A percentile compares a stretch with the other conserved stretches of the same genome.
Conservation (phyloP, 2,888 invertebrate species). For the Philhelius pedissequus region DNA sequence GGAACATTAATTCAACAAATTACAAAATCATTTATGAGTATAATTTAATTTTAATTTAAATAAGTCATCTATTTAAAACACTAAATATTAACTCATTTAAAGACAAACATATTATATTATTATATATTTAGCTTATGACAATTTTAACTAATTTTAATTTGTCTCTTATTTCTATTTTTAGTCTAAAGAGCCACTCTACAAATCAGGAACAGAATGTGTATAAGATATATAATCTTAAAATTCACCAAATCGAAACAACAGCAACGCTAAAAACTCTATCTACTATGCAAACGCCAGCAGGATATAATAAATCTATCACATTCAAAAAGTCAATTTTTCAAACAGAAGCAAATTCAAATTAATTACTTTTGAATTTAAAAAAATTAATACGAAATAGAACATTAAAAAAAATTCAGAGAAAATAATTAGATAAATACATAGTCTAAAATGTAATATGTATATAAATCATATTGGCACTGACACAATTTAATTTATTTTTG, state of each 20-base stretch:
- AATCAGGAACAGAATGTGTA: slow-evolving; percentile 89
- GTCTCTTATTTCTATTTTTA: slow-evolving; percentile 80
- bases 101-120: background rate
- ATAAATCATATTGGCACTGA: background rate
- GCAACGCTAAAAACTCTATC: background rate
- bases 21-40: too few relatives aligned
- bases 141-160: slow-evolving; percentile 33
- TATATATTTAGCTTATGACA: background rate
- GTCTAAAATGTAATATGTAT: background rate
- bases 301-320: background rate
- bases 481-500: slow-evolving; percentile 11
- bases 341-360: background rate
- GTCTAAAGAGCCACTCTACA: slow-evolving; percentile 91
- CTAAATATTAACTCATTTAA: too few relatives aligned
- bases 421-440: too few relatives aligned
- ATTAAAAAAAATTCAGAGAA: background rate
- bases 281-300: background rate
- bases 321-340: background rate
- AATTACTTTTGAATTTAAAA: background rate
- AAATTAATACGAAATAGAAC: background rate
- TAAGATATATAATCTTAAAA: slow-evolving; percentile 75
- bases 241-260: slow-evolving; percentile 19
- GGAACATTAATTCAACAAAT: too few relatives aligned
- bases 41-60: too few relatives aligned
- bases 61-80: too few relatives aligned